Base-by-base conservation (phyloP, 2,797 vertebrate species). In the Sebastes oblongus region DNA sequence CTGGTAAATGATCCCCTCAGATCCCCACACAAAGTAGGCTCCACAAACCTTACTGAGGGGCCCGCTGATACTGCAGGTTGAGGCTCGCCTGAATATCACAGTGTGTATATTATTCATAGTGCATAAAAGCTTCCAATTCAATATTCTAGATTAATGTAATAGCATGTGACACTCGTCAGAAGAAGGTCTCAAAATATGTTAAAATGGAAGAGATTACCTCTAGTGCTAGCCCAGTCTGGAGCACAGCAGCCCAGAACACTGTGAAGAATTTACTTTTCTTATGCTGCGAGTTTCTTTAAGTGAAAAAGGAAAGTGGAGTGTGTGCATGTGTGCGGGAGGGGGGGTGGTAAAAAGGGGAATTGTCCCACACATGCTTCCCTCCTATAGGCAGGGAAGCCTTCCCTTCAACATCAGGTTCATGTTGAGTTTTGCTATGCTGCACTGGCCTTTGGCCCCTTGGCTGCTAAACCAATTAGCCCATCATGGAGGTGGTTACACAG, bases 381-480 rank as follows among this genome's bases (percentile, higher is more conserved):
- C 88, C 87, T 90, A 87, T 86, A 75, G 89, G 89, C 67, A 75
- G 70, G 73, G 75, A 89, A 91, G 67, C 79, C 82, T 91, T 93
- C 84, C 82, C 86, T 81, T 89, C 93, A 95, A 95, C 95, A 96
- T 96, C 94, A 95, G 95, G 95, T 96, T 96, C 92, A 93, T 91
- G 93, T 96, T 95, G 93, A 91, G 91, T 89, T 92, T 93, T 69
- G 94, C 92, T 90, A 95, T 91, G 95, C 94, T 94, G 86, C 68
- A 75, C 91, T 95, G 95, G 84, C 94, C 95, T 94, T 94, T 95
- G 94, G 90, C 95, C 93, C 85, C 88, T 89, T 77, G 89, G 88
- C 95, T 95, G 95, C 95, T 96, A 96, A 96, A 96, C 95, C 94
- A 96, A 95, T 96, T 96, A 96, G 94, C 89, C 91, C 88, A 94